Evolutionary conservation across 2,113 vertebrate genomes (phyloP).

Genomic region (Lasiurus cinereus): DNA sequence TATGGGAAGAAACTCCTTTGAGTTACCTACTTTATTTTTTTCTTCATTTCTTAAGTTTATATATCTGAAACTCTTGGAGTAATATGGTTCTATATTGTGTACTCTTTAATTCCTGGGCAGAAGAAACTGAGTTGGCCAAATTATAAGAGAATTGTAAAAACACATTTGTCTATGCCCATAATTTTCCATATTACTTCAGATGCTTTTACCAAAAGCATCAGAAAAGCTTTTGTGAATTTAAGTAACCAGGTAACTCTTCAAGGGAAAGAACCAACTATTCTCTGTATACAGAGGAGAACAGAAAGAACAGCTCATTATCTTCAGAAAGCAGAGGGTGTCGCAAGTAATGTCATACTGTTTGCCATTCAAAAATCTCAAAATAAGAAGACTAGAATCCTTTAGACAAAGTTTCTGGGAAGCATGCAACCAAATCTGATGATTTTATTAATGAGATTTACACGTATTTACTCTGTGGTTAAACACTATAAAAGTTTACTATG

Average conservation of each 20-base stretch:
- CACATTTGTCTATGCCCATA: background rate
- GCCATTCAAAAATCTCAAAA: background rate
- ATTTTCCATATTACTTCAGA: background rate
- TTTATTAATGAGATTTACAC: slow-evolving; percentile 1
- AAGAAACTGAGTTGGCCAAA: slow-evolving; percentile 24
- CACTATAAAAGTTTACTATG: background rate
- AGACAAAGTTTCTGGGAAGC: slow-evolving; percentile 23
- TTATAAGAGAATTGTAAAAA: slow-evolving; percentile 53
- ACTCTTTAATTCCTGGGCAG: background rate
- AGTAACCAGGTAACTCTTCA: background rate
- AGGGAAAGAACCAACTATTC: slow-evolving; percentile 17
- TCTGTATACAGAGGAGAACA: background rate
- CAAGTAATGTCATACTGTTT: background rate
- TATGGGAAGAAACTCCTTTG: slow-evolving; percentile 76
- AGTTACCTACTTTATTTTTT: slow-evolving; percentile 34
- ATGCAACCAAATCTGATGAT: background rate
- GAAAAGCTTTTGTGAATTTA: slow-evolving; percentile 48
- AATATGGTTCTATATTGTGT: background rate
- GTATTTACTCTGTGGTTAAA: background rate
- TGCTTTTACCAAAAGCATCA: slow-evolving; percentile 42
- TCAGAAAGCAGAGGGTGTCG: slow-evolving; percentile 18
- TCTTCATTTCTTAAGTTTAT: slow-evolving; percentile 33
- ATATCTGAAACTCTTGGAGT: slow-evolving; percentile 20
- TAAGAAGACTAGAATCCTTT: background rate
- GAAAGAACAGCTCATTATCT: background rate